Conservation (phyloP, 2,888 invertebrate species). For the Anorthoa munda region DNA sequence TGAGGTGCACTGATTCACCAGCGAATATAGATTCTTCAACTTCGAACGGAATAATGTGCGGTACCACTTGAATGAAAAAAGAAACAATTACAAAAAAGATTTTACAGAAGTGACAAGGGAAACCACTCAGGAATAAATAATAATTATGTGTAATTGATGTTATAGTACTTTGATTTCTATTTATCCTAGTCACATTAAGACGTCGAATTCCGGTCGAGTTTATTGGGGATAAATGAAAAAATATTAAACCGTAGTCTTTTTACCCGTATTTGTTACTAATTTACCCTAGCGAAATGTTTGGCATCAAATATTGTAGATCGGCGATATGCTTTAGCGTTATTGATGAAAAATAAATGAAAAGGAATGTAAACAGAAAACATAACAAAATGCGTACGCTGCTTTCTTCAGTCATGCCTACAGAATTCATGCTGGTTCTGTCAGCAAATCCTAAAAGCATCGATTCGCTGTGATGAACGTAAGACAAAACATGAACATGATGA, state of each 20-base stretch:
- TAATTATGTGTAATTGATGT: slow-evolving; percentile 14
- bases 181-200: slow-evolving; percentile 72
- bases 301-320: slow-evolving; percentile 1
- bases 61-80: slow-evolving; percentile 85
- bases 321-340: slow-evolving; percentile 1
- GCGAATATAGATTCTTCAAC: slow-evolving; percentile 93
- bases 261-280: slow-evolving; percentile 2
- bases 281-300: slow-evolving; percentile 5
- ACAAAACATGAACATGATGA: slow-evolving; percentile 70
- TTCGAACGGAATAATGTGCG: slow-evolving; percentile 93
- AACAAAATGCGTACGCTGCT: slow-evolving; percentile 77
- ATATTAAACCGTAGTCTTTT: background rate
- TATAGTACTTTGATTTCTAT: slow-evolving; percentile 89
- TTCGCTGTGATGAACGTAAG: slow-evolving; percentile 70
- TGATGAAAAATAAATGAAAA: slow-evolving; percentile 64
- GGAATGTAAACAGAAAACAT: slow-evolving; percentile 65
- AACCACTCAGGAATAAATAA: slow-evolving; percentile 22
- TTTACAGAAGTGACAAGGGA: slow-evolving; percentile 11
- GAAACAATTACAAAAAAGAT: slow-evolving; percentile 37
- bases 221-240: background rate
- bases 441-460: slow-evolving; percentile 77
- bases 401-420: slow-evolving; percentile 74
- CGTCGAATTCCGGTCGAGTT: background rate
- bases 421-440: slow-evolving; percentile 85
- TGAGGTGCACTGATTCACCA: slow-evolving; percentile 92